phyloP scores from a whole-genome alignment of 2,888 invertebrate species.

The Byasa hedistus region DNA sequence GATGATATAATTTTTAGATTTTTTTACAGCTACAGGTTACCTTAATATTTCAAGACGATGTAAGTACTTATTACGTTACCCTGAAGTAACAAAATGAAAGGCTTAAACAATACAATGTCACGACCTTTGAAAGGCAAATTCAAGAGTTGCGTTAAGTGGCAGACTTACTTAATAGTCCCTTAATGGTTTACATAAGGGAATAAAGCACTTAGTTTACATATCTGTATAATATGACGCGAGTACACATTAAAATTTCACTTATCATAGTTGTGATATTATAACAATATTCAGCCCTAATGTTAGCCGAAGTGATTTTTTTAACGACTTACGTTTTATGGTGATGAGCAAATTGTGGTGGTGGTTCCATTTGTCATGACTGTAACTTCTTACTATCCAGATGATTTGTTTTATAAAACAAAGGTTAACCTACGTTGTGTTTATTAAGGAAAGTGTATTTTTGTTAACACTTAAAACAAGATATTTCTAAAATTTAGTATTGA shows the following conservation, averaged over 20 bases:
- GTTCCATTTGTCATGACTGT: no score
- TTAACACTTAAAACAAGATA: no score
- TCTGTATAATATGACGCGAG: neutral
- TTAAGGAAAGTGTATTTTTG: no score
- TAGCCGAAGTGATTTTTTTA: no score
- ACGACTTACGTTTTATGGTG: no score
- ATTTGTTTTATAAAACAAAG: no score
- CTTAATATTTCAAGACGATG: neutral
- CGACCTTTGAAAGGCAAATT: neutral
- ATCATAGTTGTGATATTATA: neutral
- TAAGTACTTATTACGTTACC: neutral
- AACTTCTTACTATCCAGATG: no score
- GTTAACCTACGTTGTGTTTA: no score
- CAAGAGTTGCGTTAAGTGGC: constrained; percentile 3
- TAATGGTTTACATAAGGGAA: constrained; percentile 3
- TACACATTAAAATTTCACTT: neutral
- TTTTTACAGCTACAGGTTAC: neutral
- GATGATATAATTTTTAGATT: no score
- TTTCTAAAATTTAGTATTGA: no score
- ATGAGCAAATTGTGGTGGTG: no score
- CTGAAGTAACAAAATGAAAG: neutral
- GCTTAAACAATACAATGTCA: neutral
- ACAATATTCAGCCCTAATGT: neutral
- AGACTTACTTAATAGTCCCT: constrained; percentile 3
- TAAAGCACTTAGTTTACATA: neutral